A percentile compares a stretch with the other conserved stretches of the same genome.
phyloP scores from a whole-genome alignment of 2,888 invertebrate species.

The Cryptophagus acutangulus region DNA sequence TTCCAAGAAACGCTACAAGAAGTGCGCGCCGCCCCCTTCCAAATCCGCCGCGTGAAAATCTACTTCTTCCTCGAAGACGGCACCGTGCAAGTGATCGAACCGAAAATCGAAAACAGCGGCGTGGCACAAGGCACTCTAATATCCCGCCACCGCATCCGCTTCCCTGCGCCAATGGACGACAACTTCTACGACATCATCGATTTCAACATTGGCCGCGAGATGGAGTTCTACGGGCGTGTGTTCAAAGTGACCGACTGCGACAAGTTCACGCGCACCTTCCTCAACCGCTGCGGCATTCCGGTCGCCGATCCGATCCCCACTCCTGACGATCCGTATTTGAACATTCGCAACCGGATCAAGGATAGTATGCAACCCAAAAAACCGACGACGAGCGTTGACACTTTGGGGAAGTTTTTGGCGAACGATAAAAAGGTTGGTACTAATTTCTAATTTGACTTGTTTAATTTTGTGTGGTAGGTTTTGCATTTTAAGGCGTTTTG shows the following conservation, averaged over 20 bases:
- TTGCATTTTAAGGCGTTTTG: conserved; percentile 81
- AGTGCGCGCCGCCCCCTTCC: conserved; percentile 59
- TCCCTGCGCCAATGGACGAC: conserved; percentile 66
- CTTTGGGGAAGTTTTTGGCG: conserved; percentile 75
- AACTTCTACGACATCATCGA: conserved; percentile 80
- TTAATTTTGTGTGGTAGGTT: conserved; percentile 46
- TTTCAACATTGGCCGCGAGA: conserved; percentile 77
- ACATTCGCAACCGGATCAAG: conserved; percentile 45
- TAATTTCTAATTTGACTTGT: conserved; percentile 8
- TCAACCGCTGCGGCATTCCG: conserved; percentile 77
- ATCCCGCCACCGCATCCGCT: conserved; percentile 74
- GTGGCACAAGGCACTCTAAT: conserved; percentile 81
- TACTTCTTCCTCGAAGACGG: conserved; percentile 88
- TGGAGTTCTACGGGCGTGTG: conserved; percentile 74
- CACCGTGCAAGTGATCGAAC: conserved; percentile 82
- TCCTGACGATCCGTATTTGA: conserved; percentile 55
- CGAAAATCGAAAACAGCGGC: conserved; percentile 77
- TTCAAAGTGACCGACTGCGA: conserved; percentile 83
- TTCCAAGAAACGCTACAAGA: conserved; percentile 79
- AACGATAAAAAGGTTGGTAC: conserved; percentile 62
- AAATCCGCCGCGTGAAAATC: conserved; percentile 75
- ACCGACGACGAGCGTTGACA: conserved; percentile 56
- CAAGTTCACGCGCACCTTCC: conserved; percentile 76
- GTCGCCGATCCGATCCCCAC: conserved; percentile 66
- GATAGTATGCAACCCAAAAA: conserved; percentile 46